A percentile compares a stretch with the other conserved stretches of the same genome.
phyloP scores from a whole-genome alignment of 2,797 vertebrate genomes.

The Sarcoramphus papa region DNA sequence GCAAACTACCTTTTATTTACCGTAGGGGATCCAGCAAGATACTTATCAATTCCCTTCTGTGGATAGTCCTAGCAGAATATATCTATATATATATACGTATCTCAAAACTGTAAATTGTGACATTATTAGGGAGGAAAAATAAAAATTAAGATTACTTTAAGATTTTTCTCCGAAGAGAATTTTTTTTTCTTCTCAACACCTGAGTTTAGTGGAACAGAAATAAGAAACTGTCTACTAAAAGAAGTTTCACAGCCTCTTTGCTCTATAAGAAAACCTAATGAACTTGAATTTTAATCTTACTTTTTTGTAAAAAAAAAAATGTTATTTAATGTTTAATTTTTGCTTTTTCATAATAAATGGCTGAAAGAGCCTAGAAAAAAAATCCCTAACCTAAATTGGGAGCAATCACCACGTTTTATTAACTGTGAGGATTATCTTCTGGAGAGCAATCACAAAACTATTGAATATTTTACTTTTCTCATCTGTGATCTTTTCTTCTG shows the following conservation, averaged over 20 bases:
- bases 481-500: conserved; percentile 57
- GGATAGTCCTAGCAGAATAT: background rate
- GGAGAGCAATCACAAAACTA: conserved; percentile 57
- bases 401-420: conserved; percentile 58
- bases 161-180: background rate
- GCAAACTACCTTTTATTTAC: background rate
- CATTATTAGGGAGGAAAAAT: background rate
- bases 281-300: background rate
- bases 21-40: background rate
- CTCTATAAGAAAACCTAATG: background rate
- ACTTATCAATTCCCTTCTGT: background rate
- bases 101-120: background rate
- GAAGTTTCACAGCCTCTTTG: background rate
- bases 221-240: background rate
- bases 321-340: conserved; percentile 32
- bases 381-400: background rate
- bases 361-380: background rate
- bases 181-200: background rate
- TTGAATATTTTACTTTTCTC: conserved; percentile 61
- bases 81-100: background rate
- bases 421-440: conserved; percentile 44
- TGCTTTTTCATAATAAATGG: conserved; percentile 19
- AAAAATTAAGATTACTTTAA: background rate
- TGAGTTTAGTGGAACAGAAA: background rate
- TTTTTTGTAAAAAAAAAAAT: background rate